Evolutionary conservation across 2,888 invertebrate species (phyloP).

Genomic region (Lochmaea crataegi): DNA sequence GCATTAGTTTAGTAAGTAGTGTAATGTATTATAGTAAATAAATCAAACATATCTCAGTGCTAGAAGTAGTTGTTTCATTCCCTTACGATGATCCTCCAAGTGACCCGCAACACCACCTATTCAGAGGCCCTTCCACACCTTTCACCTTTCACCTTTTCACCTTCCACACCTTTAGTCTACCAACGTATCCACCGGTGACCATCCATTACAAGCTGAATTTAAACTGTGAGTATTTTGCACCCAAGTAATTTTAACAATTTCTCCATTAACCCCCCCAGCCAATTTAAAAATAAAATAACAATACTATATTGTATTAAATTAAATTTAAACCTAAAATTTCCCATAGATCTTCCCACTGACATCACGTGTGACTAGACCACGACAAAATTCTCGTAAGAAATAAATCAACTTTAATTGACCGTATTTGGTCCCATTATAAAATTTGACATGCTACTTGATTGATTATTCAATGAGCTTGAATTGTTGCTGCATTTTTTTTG

Average conservation of each 20-base stretch:
- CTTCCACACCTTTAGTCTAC: too few species aligned
- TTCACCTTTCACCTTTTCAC: too few species aligned
- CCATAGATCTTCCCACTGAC: conserved; percentile 18
- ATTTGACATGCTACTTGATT: conserved; percentile 47
- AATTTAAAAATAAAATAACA: not conserved
- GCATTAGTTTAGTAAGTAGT: too few species aligned
- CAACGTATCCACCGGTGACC: too few species aligned
- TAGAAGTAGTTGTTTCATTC: too few species aligned
- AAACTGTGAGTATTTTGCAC: too few species aligned
- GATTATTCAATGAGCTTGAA: conserved; percentile 43
- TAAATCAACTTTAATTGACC: conserved; percentile 54
- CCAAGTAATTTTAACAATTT: not conserved
- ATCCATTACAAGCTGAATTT: too few species aligned
- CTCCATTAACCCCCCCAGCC: not conserved
- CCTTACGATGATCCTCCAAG: too few species aligned
- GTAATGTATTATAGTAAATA: too few species aligned
- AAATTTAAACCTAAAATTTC: not conserved
- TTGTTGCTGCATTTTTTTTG: conserved; percentile 37
- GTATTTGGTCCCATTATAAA: conserved; percentile 48
- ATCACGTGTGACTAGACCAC: conserved; percentile 20
- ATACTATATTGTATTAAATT: not conserved
- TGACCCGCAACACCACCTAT: too few species aligned
- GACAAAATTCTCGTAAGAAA: conserved; percentile 41
- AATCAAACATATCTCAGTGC: too few species aligned
- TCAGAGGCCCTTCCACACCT: too few species aligned